phyloP scores from a whole-genome alignment of 2,113 vertebrate species.

The Malurus cyaneus region DNA sequence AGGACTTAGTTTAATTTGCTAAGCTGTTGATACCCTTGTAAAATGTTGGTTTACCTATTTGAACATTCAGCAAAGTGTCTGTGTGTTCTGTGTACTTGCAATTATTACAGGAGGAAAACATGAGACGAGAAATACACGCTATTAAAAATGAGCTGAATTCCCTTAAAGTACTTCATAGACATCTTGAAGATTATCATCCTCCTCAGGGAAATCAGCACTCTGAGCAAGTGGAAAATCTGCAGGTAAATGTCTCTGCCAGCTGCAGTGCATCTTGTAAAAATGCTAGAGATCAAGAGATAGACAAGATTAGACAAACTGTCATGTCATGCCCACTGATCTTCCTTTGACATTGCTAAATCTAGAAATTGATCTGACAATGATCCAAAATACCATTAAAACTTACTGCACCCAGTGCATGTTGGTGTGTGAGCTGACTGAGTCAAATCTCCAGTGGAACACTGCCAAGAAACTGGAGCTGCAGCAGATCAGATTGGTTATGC shows the following conservation, averaged over 20 bases:
- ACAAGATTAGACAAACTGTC: no score
- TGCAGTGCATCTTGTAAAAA: neutral
- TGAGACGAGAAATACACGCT: conserved; percentile 66
- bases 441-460: neutral
- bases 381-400: neutral
- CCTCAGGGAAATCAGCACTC: conserved; percentile 35
- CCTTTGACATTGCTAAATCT: neutral
- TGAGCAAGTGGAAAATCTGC: conserved; percentile 33
- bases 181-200: conserved; percentile 62
- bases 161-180: conserved; percentile 61
- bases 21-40: neutral
- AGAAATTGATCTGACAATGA: neutral
- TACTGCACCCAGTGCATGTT: neutral
- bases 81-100: conserved; percentile 12
- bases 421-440: neutral
- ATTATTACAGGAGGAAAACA: conserved; percentile 69
- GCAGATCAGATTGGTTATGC: neutral
- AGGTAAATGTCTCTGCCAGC: conserved; percentile 57
- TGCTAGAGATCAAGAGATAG: neutral
- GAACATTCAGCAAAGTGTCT: neutral
- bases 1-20: neutral
- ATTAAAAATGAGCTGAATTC: conserved; percentile 71
- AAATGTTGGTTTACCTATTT: neutral
- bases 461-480: neutral
- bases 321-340: neutral